Percentiles rank a stretch among this genome's conserved stretches.
Evolutionary conservation across 2,888 invertebrate genomes (phyloP).

Genomic region (Epicampocera succincta): DNA sequence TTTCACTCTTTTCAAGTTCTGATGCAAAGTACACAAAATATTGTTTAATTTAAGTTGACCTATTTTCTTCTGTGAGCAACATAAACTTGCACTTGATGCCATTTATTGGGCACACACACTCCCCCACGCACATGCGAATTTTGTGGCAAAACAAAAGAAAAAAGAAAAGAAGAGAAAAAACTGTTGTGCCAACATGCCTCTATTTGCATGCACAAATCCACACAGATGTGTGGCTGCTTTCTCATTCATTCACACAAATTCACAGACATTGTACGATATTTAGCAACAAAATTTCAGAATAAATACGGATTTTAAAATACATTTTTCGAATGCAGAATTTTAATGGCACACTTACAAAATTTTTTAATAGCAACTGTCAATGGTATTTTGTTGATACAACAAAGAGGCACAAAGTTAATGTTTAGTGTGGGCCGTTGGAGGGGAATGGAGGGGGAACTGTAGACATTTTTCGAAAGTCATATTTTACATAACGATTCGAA

Average conservation of each 20-base stretch:
- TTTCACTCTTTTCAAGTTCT: constrained; percentile 8
- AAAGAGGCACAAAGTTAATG: constrained; percentile 20
- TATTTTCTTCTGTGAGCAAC: constrained; percentile 35
- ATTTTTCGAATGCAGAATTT: constrained; percentile 19
- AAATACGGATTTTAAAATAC: constrained; percentile 28
- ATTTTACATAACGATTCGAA: constrained; percentile 54
- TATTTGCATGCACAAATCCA: not conserved
- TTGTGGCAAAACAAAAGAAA: constrained; percentile 6
- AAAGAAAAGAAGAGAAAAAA: not conserved
- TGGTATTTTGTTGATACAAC: constrained; percentile 13
- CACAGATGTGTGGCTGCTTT: not conserved
- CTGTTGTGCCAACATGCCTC: not conserved
- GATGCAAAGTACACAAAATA: not conserved
- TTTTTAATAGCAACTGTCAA: constrained; percentile 24
- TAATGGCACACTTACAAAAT: constrained; percentile 6
- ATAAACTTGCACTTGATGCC: constrained; percentile 62
- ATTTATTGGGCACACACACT: constrained; percentile 25
- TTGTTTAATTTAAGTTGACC: constrained; percentile 52
- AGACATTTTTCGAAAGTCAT: constrained; percentile 8
- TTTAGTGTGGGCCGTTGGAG: not conserved
- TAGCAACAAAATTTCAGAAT: not conserved
- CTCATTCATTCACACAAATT: not conserved
- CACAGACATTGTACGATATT: not conserved
- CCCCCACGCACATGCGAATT: not conserved
- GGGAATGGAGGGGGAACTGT: not conserved